phyloP scores from a whole-genome alignment of 2,113 vertebrate genomes.

The Corythaeola cristata region DNA sequence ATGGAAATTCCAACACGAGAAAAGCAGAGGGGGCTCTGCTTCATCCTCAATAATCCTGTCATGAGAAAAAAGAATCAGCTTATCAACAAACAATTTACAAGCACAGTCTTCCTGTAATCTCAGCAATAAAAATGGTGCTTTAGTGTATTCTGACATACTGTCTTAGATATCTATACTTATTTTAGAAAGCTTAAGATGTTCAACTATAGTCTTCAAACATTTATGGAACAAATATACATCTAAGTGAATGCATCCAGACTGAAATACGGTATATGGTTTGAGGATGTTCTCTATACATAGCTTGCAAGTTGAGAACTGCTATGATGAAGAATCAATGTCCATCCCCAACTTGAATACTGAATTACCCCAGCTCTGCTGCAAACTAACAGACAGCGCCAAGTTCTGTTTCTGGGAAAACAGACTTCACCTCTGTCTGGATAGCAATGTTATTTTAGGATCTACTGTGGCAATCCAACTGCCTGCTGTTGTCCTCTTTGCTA shows the following conservation, averaged over 20 bases:
- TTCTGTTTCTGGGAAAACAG: neutral
- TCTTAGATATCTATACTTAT: neutral
- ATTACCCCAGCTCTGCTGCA: neutral
- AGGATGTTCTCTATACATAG: neutral
- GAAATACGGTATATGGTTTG: accelerated
- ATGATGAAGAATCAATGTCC: neutral
- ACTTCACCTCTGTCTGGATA: neutral
- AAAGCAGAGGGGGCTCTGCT: neutral
- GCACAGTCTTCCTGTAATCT: neutral
- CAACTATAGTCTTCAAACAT: neutral
- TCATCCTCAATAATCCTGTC: neutral
- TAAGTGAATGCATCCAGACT: neutral
- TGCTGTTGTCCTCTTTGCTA: neutral
- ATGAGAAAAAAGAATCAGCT: neutral
- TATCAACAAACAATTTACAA: neutral
- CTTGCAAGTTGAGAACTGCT: neutral
- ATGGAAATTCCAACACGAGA: neutral
- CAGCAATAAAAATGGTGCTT: neutral
- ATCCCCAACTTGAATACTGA: accelerated
- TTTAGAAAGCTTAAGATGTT: neutral
- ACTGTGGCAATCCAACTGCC: neutral
- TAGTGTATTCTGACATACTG: neutral
- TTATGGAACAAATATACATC: neutral
- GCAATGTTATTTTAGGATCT: neutral
- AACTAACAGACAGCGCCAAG: neutral